phyloP scores from a whole-genome alignment of 2,113 vertebrate genomes.

The Condylura cristata region DNA sequence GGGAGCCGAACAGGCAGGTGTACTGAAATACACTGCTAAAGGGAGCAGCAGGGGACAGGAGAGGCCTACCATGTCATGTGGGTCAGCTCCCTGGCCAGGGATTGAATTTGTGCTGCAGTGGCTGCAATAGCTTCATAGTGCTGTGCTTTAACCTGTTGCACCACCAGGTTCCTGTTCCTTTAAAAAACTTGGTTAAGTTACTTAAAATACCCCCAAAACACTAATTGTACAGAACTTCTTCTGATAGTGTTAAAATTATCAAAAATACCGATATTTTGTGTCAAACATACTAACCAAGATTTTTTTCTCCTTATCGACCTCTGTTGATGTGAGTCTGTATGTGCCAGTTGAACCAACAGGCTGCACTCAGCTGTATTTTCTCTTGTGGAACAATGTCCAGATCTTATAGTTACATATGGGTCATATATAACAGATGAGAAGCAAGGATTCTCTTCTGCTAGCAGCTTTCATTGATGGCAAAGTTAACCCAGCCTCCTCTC shows the following conservation, averaged over 20 bases:
- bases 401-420: neutral
- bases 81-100: no score
- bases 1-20: no score
- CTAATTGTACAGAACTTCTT: no score
- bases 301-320: neutral
- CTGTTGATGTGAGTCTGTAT: slow-evolving; percentile 43
- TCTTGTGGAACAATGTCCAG: neutral
- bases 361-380: slow-evolving; percentile 25
- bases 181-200: slow-evolving; percentile 33
- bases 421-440: slow-evolving; percentile 14
- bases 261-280: slow-evolving; percentile 27
- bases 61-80: no score
- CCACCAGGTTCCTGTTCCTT: neutral
- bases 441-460: neutral
- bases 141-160: no score
- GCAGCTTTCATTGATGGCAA: neutral
- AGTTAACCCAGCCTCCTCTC: neutral
- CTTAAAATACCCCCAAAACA: neutral
- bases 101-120: no score
- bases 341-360: neutral
- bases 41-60: no score
- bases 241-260: slow-evolving; percentile 37
- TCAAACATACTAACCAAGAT: neutral
- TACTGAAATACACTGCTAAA: no score
- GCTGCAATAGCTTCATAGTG: no score